Evolutionary conservation across 2,888 invertebrate genomes (phyloP), one percentile per base, ranked within the genome.

Genomic region (Dyspetes luteomarginatus): DNA sequence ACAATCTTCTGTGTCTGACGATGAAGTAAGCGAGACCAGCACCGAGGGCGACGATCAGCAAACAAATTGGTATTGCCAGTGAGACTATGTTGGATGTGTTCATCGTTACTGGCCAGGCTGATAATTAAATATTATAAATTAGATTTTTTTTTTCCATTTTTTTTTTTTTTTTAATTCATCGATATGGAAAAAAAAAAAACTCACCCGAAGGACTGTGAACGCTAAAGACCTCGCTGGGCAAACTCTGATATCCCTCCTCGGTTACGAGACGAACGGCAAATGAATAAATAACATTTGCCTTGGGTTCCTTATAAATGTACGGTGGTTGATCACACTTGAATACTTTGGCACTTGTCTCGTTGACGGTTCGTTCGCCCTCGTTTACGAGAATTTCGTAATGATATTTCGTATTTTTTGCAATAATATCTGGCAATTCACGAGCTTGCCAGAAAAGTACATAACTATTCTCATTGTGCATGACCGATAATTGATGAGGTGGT

Each of bases 1-100:
- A 95, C 43, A 97, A 93, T 58, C 96, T 94, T 56, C 95, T 93
- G 91, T 97, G 96, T 28, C 96, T 93, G 62, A 96, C 89, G 73
- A 94, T 93, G 85, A 94, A 93, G 89, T 96, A 94, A 12, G 94
- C 93, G 45, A 97, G 93, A 2, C 95, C 94, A 12, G 92, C 93
- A 4, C 94, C 92, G 5, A 95, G 93, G 9, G 93, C 93, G 5
- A 94, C 85, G 43, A 95, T 89, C 9, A 95, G 91, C 67, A 95
- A 90, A 58, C 92, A 90, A 2, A 94, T 92, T 1, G 95, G 93
- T 79, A 94, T 93, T 0, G 94, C 92, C n/a, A 95, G 88, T 17
- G 93, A 90, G 15, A 93, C 84, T 30, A 93, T 88, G 68, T 87
- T 90, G 1, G 91, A 89, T n/a, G 91, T 84, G 48, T 88, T 89